phyloP scores from a whole-genome alignment of 1,140 invertebrate species.

The Notospermus geniculatus region DNA sequence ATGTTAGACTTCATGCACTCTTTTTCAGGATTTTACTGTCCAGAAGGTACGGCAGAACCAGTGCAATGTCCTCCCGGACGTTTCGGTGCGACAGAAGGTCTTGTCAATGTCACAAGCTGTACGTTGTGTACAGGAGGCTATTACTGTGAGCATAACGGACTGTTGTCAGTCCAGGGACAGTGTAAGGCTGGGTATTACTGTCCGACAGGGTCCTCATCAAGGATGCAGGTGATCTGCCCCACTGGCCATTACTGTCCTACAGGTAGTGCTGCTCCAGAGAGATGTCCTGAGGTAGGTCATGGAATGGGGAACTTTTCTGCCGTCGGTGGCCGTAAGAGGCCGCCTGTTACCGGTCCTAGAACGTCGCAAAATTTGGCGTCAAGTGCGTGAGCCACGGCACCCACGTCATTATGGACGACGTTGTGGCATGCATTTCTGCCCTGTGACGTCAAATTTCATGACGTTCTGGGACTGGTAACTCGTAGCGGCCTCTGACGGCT shows the following conservation, averaged over 20 bases:
- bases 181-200: conserved; percentile 44
- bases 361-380: no score
- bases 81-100: conserved; percentile 34
- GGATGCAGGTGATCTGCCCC: conserved; percentile 36
- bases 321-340: no score
- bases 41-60: conserved; percentile 38
- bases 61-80: conserved; percentile 40
- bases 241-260: conserved; percentile 38
- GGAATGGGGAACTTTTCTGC: background rate
- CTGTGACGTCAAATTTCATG: no score
- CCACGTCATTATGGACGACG: no score
- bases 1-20: no score
- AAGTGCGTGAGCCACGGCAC: no score
- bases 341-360: no score
- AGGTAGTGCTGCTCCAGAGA: conserved; percentile 32
- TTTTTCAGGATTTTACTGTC: conserved; percentile 42
- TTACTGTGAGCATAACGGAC: conserved; percentile 41
- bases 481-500: no score
- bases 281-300: conserved; percentile 37
- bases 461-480: no score
- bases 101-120: conserved; percentile 39
- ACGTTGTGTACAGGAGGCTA: conserved; percentile 37
- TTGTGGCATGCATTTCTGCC: no score
- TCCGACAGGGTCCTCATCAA: conserved; percentile 34
- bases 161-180: conserved; percentile 25